Base-by-base conservation (phyloP, 1,140 invertebrate genomes). In the Drosophila suzukii region DNA sequence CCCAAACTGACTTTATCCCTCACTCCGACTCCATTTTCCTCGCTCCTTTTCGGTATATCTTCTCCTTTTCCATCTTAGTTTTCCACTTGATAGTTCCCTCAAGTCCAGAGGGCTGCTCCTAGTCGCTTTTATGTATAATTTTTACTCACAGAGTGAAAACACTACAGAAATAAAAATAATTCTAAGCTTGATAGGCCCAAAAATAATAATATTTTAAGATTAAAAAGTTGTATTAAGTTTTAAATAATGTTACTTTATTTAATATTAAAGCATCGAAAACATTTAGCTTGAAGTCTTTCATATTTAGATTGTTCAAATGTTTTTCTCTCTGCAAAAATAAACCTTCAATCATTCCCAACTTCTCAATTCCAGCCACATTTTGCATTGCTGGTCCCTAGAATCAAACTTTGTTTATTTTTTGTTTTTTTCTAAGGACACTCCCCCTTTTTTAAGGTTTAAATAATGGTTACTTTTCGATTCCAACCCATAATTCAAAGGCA, bases 401-500 rank as follows among this genome's bases (percentile, higher is more conserved):
- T 44, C 56, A 11, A 5, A 8, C 39, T 71, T 44, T 34, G 34
- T 76, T 58, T 47, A 43, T 63, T 77, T 78, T 53, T 57, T 20
- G 20, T 20, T 20, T 20, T 20, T 53, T 57, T 71, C 66, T 61
- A 43, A 12, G 54, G 65, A 30, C 81, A 81, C 78, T 82, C 70
- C 83, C 59, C 39, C 32, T 62, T 43, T 24, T 34, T 24, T 30
- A 32, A 17, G 59, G 47, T 24, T 67, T 78, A 82, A 86, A 86
- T 86, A 88, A 86, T 86, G 83, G 83, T 82, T 83, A 71, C 79
- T 77, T 88, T 88, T 86, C 88, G 83, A 88, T 79, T 82, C 63
- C 83, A 56, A 79, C 58, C 83, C 72, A 88, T 88, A 86, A 88
- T 82, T 86, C 82, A 86, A 70, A 79, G 77, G 77, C 74, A 73